Evolutionary conservation across 2,888 invertebrate genomes (phyloP).

Genomic region (Xanthorhoe spadicearia): DNA sequence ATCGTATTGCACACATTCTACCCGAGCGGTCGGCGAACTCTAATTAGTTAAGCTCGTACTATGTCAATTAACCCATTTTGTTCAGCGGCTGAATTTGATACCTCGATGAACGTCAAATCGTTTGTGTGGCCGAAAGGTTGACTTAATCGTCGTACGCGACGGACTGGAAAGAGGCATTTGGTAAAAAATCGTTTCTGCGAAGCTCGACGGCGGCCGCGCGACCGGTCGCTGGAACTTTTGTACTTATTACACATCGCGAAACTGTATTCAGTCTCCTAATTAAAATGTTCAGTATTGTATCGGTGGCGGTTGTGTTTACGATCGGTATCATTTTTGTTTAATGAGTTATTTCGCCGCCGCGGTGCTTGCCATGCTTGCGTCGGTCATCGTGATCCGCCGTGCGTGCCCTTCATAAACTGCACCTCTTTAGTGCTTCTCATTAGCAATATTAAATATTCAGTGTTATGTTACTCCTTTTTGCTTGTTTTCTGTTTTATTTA

Average conservation of each 20-base stretch:
- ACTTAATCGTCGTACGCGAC: conserved; percentile 57
- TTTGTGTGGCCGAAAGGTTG: conserved; percentile 52
- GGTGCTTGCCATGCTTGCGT: conserved; percentile 49
- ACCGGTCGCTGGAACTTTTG: conserved; percentile 45
- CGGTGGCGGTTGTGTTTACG: conserved; percentile 64
- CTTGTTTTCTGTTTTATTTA: conserved; percentile 27
- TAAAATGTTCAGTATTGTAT: conserved; percentile 78
- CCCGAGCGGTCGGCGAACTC: conserved; percentile 64
- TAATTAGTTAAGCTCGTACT: conserved; percentile 48
- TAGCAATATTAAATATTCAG: conserved; percentile 36
- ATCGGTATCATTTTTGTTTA: conserved; percentile 80
- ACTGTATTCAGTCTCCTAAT: conserved; percentile 67
- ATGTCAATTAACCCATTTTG: conserved; percentile 56
- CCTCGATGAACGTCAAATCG: conserved; percentile 53
- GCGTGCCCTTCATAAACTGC: conserved; percentile 38
- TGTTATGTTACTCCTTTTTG: conserved; percentile 23
- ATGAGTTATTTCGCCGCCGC: conserved; percentile 70
- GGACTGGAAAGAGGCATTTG: conserved; percentile 59
- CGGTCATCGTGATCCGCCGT: conserved; percentile 40
- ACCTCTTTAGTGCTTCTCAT: conserved; percentile 42
- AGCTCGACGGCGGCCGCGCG: conserved; percentile 47
- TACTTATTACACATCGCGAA: conserved; percentile 51
- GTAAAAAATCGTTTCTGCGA: conserved; percentile 63
- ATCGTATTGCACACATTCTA: conserved; percentile 32
- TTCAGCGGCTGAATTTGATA: conserved; percentile 47